These are phyloP conservation scores for Leptosomus discolor DNA, from an alignment of 2,113 vertebrate species.

Conservation along the genomic window DNA sequence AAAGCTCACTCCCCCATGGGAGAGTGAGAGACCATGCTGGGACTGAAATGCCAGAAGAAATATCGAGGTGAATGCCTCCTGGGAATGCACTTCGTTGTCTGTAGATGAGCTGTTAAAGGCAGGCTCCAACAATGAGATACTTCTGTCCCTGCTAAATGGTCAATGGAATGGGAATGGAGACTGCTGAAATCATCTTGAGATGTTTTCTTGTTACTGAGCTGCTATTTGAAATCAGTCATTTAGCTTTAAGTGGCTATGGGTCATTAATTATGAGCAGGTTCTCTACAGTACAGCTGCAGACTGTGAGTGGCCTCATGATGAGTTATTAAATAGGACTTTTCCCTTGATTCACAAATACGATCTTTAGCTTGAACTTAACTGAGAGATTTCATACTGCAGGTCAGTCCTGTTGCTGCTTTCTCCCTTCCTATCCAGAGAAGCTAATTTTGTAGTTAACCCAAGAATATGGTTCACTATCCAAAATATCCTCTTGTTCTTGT, in stretches of 20 bases:
- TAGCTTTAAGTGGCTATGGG: background rate
- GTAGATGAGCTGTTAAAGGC: background rate
- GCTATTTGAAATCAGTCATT: conserved; percentile 19
- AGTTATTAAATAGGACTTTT: background rate
- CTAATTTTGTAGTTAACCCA: background rate
- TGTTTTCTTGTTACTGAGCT: background rate
- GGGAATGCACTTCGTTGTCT: background rate
- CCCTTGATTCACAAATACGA: background rate
- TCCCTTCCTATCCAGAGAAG: background rate
- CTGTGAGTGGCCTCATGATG: background rate
- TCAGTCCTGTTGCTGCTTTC: background rate
- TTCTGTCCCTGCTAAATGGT: background rate
- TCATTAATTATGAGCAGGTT: conserved; percentile 28
- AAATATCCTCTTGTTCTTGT: background rate
- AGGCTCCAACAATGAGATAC: background rate
- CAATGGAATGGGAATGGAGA: background rate
- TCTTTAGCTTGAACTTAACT: background rate
- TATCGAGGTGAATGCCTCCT: background rate
- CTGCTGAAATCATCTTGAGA: background rate
- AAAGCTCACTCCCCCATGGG: background rate
- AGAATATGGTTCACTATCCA: background rate
- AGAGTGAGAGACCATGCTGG: background rate
- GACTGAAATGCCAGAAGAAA: background rate
- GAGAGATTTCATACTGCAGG: background rate
- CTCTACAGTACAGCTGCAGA: background rate